These are phyloP conservation scores for Bombus sylvicola DNA, from an alignment of 1,140 invertebrate genomes.

Conservation along the genomic window DNA sequence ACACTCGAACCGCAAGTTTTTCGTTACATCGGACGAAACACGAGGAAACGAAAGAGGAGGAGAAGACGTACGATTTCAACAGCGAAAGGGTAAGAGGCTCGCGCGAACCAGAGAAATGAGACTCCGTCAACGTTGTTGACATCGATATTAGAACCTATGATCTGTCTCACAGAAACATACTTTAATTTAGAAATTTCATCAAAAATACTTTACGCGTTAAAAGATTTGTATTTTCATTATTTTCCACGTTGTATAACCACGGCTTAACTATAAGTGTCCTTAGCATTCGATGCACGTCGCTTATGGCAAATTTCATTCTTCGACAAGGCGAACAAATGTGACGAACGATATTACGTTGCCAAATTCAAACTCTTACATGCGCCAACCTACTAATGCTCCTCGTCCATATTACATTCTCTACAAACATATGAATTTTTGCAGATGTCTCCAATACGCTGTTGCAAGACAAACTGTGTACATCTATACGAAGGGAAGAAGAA, in stretches of 20 bases:
- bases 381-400: no score
- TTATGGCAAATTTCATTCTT: neutral
- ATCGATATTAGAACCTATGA: neutral
- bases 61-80: conserved; percentile 29
- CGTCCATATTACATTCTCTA: neutral
- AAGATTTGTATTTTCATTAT: no score
- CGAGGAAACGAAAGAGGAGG: neutral
- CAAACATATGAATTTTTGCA: neutral
- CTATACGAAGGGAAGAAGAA: neutral
- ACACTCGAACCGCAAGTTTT: conserved; percentile 23
- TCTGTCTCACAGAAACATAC: neutral
- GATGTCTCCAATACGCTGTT: neutral
- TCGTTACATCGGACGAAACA: conserved; percentile 34
- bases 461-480: neutral
- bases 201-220: neutral
- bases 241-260: no score
- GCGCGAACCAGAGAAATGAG: neutral
- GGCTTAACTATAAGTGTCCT: no score
- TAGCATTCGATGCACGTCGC: no score
- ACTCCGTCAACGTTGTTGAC: neutral
- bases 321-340: no score
- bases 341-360: no score
- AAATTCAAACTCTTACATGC: no score
- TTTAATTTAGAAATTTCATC: neutral
- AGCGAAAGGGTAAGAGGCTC: neutral